Conservation (phyloP, 1,140 invertebrate species). For the Triops cancriformis region DNA sequence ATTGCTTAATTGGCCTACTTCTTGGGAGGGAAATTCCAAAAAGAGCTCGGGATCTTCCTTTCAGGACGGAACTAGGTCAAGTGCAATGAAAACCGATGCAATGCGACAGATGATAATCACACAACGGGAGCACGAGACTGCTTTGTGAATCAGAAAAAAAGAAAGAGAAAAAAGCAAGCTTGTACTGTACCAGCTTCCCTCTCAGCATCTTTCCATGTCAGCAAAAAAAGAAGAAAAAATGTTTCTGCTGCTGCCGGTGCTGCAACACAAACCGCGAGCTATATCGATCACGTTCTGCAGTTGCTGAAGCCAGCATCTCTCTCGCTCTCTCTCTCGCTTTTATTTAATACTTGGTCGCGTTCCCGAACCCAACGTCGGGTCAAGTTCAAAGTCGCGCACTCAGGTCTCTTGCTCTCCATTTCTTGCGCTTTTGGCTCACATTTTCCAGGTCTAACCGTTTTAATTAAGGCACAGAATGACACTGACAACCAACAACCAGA, state of each 20-base stretch:
- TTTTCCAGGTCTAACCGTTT: neutral
- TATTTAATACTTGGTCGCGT: neutral
- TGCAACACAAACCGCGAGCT: neutral
- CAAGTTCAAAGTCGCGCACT: neutral
- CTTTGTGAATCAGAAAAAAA: no score
- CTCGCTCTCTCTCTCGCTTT: neutral
- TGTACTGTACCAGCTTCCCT: neutral
- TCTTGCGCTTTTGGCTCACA: no score
- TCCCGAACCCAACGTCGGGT: neutral
- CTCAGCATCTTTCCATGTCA: neutral
- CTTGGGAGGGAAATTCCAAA: neutral
- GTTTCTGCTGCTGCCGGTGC: no score
- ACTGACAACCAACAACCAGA: neutral
- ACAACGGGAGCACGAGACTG: no score
- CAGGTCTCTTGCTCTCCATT: neutral
- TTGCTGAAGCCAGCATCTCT: no score
- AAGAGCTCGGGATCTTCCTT: neutral
- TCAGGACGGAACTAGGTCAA: neutral
- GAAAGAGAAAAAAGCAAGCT: neutral
- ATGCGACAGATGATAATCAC: constrained; percentile 10
- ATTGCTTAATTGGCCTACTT: neutral
- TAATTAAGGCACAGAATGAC: neutral
- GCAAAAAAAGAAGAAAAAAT: no score
- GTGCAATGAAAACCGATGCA: constrained; percentile 1
- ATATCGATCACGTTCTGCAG: neutral